phyloP scores from a whole-genome alignment of 2,797 vertebrate species.

The Syncerus caffer region DNA sequence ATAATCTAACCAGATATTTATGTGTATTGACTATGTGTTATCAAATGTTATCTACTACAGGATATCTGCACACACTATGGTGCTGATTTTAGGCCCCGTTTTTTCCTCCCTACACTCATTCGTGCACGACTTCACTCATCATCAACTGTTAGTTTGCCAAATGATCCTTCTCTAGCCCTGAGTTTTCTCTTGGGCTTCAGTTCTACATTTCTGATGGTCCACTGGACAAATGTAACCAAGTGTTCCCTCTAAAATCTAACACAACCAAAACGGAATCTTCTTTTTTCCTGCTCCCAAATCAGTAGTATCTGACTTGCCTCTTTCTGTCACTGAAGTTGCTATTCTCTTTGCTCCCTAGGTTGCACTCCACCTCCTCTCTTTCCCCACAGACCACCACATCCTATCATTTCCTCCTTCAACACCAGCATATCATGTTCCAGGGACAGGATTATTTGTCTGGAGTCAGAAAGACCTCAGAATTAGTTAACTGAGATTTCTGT shows the following conservation, averaged over 20 bases:
- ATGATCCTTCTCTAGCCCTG: neutral
- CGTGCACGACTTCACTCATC: neutral
- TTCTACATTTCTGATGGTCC: conserved; percentile 15
- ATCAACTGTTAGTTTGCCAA: neutral
- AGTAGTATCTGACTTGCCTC: neutral
- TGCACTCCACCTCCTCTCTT: neutral
- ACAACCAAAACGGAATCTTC: neutral
- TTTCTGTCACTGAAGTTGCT: neutral
- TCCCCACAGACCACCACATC: neutral
- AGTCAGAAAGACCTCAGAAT: neutral
- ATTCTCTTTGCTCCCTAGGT: neutral
- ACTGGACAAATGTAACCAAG: neutral
- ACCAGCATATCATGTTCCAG: neutral
- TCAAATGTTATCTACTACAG: neutral
- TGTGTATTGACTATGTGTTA: neutral
- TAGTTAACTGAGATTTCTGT: neutral
- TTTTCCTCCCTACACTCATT: neutral
- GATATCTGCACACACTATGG: neutral
- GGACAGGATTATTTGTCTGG: neutral
- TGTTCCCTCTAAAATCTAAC: neutral
- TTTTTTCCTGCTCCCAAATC: neutral
- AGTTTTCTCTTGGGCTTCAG: neutral
- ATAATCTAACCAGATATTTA: neutral
- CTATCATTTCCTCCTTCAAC: neutral
- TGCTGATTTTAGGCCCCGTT: neutral